Percentiles rank a stretch among this genome's conserved stretches.
phyloP scores from a whole-genome alignment of 1,140 invertebrate genomes.

The Oscheius sp. region DNA sequence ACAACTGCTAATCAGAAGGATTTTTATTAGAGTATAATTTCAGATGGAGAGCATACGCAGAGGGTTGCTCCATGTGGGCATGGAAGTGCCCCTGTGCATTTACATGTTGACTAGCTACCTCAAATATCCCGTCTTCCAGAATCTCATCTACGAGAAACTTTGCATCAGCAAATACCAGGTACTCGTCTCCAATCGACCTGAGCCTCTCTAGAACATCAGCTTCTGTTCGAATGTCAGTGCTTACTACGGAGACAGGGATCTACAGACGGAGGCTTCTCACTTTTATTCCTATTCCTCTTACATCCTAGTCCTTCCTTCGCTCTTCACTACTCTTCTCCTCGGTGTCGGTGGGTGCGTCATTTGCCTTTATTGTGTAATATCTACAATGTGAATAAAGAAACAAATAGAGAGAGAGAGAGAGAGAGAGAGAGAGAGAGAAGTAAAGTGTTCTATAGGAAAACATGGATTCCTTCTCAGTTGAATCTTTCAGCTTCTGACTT shows the following conservation, averaged over 20 bases:
- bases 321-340: slow-evolving; percentile 46
- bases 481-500: slow-evolving; percentile 50
- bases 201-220: slow-evolving; percentile 7
- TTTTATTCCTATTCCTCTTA: slow-evolving; percentile 47
- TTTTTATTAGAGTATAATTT: too few relatives aligned
- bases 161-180: slow-evolving; percentile 24
- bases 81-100: slow-evolving; percentile 37
- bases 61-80: slow-evolving; percentile 15
- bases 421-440: background rate
- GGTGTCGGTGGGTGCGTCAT: slow-evolving; percentile 41
- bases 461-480: background rate
- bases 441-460: background rate
- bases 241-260: slow-evolving; percentile 40
- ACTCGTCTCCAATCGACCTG: background rate
- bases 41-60: background rate
- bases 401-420: slow-evolving; percentile 5
- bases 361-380: background rate
- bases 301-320: slow-evolving; percentile 47
- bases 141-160: slow-evolving; percentile 28
- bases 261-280: slow-evolving; percentile 43
- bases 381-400: background rate
- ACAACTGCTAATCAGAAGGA: too few relatives aligned
- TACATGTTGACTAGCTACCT: slow-evolving; percentile 37
- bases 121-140: slow-evolving; percentile 43
- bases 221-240: slow-evolving; percentile 40